A percentile compares a stretch with the other conserved stretches of the same genome.
Conservation (phyloP, 2,888 invertebrate species). For the Dryomyza anilis region DNA sequence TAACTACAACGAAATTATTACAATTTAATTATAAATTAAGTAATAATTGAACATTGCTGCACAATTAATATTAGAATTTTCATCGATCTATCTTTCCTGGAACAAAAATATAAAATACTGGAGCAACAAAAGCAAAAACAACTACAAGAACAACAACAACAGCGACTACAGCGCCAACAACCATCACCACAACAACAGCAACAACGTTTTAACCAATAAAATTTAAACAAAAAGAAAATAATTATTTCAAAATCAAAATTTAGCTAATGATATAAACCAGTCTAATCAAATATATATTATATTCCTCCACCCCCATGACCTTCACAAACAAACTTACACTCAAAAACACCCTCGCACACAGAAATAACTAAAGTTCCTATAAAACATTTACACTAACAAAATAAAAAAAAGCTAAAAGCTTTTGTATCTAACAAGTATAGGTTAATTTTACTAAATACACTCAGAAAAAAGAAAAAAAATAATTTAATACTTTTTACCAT, state of each 20-base stretch:
- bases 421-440: no score
- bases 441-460: no score
- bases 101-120: slow-evolving; percentile 71
- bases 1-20: background rate
- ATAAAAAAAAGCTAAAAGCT: no score
- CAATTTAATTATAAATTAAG: slow-evolving; percentile 28
- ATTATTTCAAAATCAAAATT: slow-evolving; percentile 27
- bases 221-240: slow-evolving; percentile 29
- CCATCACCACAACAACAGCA: no score
- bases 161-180: slow-evolving; percentile 51
- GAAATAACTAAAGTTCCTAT: slow-evolving; percentile 4
- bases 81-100: slow-evolving; percentile 83
- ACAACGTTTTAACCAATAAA: slow-evolving; percentile 58
- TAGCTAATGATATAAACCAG: no score
- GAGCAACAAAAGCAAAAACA: slow-evolving; percentile 65
- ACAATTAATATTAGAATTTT: slow-evolving; percentile 71
- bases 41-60: slow-evolving; percentile 56
- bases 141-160: slow-evolving; percentile 56
- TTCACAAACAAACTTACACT: background rate
- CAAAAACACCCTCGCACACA: background rate
- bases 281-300: background rate
- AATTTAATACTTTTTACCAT: no score
- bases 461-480: no score
- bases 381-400: background rate
- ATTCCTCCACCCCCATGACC: background rate